Base-by-base conservation (phyloP, 2,113 vertebrate genomes). In the Psephotus haematonotus region DNA sequence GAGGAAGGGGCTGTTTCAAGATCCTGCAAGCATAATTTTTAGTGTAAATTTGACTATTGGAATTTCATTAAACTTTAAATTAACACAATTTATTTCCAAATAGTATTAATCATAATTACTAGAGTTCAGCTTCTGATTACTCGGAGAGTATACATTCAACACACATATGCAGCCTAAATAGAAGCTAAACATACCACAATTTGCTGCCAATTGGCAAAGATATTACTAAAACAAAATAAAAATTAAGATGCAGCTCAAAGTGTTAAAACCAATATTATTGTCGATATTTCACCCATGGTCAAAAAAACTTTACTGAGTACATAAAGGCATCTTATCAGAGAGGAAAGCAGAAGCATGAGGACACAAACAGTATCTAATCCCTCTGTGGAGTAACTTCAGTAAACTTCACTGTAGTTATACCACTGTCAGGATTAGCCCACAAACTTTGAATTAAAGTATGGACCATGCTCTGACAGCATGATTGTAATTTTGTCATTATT, bases 381-480 rank as follows among this genome's bases (percentile, higher is more conserved):
- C 44, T 79, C 47, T 67, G 28, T 59, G 18, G 44, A 77, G 15
- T 37, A 80, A 79, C 78, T 92, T 86, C 82, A 81, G 43, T 55
- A 91, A 93, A 91, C 72, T 89, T 87, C 29, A 33, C 35, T 69
- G 65, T 8, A 82, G 53, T 90, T 94, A 53, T 55, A 80, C 37
- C 31, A 76, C 80, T 60, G 52, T 28, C 50, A 93, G 91, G 72
- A 95, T 90, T 96, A 95, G 84, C 74, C 33, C 33, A 64, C 59
- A 86, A 96, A 97, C 86, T 97, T 87, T 95, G 92, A 97, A 96
- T 93, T 95, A 96, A 97, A 97, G 71, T 95, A 96, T 78, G 88
- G 98, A 94, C 91, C 83, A 52, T 37, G 67, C 71, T 94, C 89
- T 95, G 95, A 96, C 95, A 95, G 82, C 76, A 78, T 60, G 84